These are phyloP conservation scores for Syngnathus floridae DNA, from an alignment of 2,113 vertebrate genomes.

Conservation along the genomic window DNA sequence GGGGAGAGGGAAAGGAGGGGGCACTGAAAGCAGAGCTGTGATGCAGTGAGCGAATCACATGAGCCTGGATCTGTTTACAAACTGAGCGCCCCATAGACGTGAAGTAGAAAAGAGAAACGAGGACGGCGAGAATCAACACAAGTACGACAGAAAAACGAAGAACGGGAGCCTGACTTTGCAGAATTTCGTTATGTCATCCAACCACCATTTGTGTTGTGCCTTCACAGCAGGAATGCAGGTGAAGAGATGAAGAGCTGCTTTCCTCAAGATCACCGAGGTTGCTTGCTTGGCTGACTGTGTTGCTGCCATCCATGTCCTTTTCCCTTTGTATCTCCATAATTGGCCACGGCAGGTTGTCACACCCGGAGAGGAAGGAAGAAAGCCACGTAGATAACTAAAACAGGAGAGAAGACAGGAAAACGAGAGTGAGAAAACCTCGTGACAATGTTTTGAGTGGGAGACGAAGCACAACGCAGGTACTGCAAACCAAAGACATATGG, in stretches of 20 bases:
- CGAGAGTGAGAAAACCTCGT: slow-evolving; percentile 32
- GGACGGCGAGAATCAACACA: slow-evolving; percentile 9
- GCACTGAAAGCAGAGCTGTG: slow-evolving; percentile 60
- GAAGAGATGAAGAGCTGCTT: slow-evolving; percentile 39
- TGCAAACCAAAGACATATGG: slow-evolving; percentile 4
- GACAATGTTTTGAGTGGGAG: slow-evolving; percentile 52
- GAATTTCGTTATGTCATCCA: slow-evolving; percentile 14
- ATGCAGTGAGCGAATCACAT: slow-evolving; percentile 71
- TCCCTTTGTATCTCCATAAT: slow-evolving; percentile 54
- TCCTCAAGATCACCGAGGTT: slow-evolving; percentile 43
- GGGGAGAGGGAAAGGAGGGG: slow-evolving; percentile 35
- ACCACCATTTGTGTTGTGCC: slow-evolving; percentile 17
- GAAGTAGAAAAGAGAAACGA: slow-evolving; percentile 37
- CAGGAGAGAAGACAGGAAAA: slow-evolving; percentile 17
- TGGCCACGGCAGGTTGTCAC: slow-evolving; percentile 41
- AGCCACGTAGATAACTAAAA: slow-evolving; percentile 23
- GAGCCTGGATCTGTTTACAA: slow-evolving; percentile 74
- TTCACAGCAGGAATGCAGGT: slow-evolving; percentile 35
- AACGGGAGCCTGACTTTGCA: slow-evolving; percentile 5
- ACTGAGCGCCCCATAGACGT: slow-evolving; percentile 52
- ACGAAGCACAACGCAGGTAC: slow-evolving; percentile 34
- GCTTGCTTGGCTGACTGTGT: slow-evolving; percentile 30
- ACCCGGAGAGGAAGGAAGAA: slow-evolving; percentile 31
- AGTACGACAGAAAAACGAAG: slow-evolving; percentile 6
- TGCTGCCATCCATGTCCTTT: slow-evolving; percentile 40